phyloP scores from a whole-genome alignment of 2,113 vertebrate genomes.

The Nothobranchius furzeri region DNA sequence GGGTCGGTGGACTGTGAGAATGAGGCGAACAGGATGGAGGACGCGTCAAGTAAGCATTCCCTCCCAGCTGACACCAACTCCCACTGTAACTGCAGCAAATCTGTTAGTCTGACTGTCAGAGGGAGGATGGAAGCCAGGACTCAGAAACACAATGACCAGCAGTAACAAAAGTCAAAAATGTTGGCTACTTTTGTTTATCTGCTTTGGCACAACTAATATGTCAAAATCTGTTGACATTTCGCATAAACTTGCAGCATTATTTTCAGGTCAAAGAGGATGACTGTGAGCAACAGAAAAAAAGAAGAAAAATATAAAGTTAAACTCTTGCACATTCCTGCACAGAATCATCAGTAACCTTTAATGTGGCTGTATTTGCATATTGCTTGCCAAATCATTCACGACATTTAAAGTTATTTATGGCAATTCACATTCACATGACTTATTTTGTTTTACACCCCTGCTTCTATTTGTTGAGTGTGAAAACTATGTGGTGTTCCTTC shows the following conservation, averaged over 20 bases:
- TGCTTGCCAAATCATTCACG: neutral
- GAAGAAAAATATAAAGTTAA: too few species aligned
- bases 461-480: conserved; percentile 7
- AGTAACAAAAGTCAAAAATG: conserved; percentile 45
- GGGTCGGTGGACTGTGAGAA: conserved; percentile 66
- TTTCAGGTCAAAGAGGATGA: too few species aligned
- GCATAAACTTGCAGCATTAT: conserved; percentile 12
- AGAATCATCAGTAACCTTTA: conserved; percentile 14
- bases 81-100: conserved; percentile 39
- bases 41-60: conserved; percentile 40
- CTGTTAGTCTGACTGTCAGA: conserved; percentile 61
- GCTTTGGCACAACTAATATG: conserved; percentile 46
- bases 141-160: conserved; percentile 56
- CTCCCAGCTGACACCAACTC: conserved; percentile 47
- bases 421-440: conserved; percentile 24
- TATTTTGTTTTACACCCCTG: conserved; percentile 6
- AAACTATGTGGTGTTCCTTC: conserved; percentile 11
- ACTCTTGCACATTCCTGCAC: neutral
- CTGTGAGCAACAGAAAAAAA: too few species aligned
- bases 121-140: conserved; percentile 58
- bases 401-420: conserved; percentile 12
- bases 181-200: conserved; percentile 63
- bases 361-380: conserved; percentile 7
- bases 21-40: conserved; percentile 59
- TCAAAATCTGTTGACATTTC: conserved; percentile 51